Conservation (phyloP, 2,888 invertebrate genomes). For the Alviniconcha strummeri region DNA sequence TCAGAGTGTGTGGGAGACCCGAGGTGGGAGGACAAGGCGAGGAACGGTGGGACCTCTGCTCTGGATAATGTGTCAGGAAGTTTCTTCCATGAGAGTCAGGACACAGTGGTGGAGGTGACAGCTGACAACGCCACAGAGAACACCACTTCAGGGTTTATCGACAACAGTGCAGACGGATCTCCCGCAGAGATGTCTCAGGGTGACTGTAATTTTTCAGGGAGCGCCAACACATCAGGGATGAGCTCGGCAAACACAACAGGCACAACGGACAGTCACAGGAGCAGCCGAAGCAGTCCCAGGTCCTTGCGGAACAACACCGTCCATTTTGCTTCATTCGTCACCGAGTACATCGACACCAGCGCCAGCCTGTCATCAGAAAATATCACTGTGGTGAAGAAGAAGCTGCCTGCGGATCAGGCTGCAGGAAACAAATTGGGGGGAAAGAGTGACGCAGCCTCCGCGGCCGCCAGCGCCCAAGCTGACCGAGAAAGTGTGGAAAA, state of each 20-base stretch:
- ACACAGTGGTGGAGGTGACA: conserved; percentile 38
- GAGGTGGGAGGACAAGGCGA: neutral
- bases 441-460: neutral
- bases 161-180: conserved; percentile 33
- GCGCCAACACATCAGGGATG: conserved; percentile 33
- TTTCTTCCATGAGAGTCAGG: conserved; percentile 44
- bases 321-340: conserved; percentile 63
- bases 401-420: conserved; percentile 53
- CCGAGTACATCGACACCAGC: conserved; percentile 58
- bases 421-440: conserved; percentile 45
- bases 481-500: neutral
- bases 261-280: conserved; percentile 42
- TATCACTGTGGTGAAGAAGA: conserved; percentile 58
- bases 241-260: conserved; percentile 42
- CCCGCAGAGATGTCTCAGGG: conserved; percentile 29
- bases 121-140: conserved; percentile 23
- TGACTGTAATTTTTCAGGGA: conserved; percentile 8
- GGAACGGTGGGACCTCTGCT: neutral
- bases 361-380: conserved; percentile 37
- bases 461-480: neutral
- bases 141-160: conserved; percentile 37
- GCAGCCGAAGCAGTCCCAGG: conserved; percentile 60
- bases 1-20: conserved; percentile 11
- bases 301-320: conserved; percentile 63
- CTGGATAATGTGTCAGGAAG: conserved; percentile 28